Base-by-base conservation (phyloP, 2,113 vertebrate species). In the Charina bottae region DNA sequence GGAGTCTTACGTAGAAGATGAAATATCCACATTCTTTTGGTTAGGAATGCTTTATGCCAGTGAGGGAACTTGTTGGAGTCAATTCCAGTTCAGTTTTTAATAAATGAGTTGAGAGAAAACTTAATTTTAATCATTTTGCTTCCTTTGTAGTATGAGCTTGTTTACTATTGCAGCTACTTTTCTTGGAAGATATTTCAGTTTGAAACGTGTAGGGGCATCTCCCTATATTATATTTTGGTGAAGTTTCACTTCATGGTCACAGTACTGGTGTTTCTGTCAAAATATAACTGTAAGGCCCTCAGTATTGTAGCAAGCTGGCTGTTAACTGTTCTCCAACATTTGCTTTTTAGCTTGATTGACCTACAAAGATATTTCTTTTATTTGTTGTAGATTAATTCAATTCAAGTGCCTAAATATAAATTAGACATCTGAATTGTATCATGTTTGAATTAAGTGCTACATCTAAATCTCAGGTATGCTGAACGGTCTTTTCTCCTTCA, bases 401-500 rank as follows among this genome's bases (percentile, higher is more conserved):
- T 24, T 54, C 28, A 28, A n/a, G 28, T 64, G 68, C n/a, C n/a
- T 72, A 72, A 72, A 72, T 72, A 33, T 72, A 64, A 64, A 33
- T 37, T n/a, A 78, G 68, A 17, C 26, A 15, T 55, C 24, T 55
- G 13, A n/a, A 9, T 17, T n/a, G 15, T 17, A 10, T 55, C 68
- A 26, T 15, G 37, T 56, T 19, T 42, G 90, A 87, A 68, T 86
- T 0, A 91, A 53, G 53, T 54, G 90, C 54, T 92, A 4, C 11
- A 7, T 59, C 15, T 21, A 23, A 33, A 28, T 10, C n/a, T 42
- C 49, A 8, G 4, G 13, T 78, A 8, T 19, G n/a, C 3, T 85
- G 92, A 91, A 6, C 91, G 95, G 56, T 26, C 59, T 46, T 93
- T 95, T 96, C 78, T 93, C 26, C 91, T 19, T 10, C 93, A 92